Percentiles rank a stretch among this genome's conserved stretches.
phyloP scores from a whole-genome alignment of 2,113 vertebrate genomes.

The Forbesichthys agassizii region DNA sequence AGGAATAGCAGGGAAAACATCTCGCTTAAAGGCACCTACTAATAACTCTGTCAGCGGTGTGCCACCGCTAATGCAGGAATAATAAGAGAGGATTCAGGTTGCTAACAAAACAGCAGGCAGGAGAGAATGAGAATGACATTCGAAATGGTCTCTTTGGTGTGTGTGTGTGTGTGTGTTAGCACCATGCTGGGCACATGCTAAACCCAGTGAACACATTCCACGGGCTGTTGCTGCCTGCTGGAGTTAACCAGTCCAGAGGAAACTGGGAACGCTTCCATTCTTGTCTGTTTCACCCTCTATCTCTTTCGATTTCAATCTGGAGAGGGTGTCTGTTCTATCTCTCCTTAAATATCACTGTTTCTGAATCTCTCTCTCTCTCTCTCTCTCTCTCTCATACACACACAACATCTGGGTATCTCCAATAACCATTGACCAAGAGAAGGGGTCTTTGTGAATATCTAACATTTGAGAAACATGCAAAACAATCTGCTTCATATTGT shows the following conservation, averaged over 20 bases:
- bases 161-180: not conserved
- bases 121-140: constrained; percentile 6
- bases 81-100: constrained; percentile 36
- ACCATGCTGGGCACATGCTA: constrained; percentile 7
- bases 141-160: not conserved
- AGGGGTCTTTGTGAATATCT: not conserved
- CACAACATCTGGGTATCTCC: no score
- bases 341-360: no score
- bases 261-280: no score
- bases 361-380: no score
- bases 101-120: constrained; percentile 38
- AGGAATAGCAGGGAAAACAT: constrained; percentile 18
- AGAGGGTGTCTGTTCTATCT: no score
- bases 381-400: no score
- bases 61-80: constrained; percentile 24
- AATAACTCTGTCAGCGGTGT: constrained; percentile 32
- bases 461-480: constrained; percentile 57
- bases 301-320: not conserved
- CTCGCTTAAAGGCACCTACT: constrained; percentile 10
- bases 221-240: no score
- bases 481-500: constrained; percentile 52
- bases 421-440: no score
- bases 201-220: constrained; percentile 8
- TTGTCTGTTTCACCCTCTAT: no score
- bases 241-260: no score